These are phyloP conservation scores for Gari tellinella DNA, from an alignment of 2,888 invertebrate genomes.

Conservation along the genomic window DNA sequence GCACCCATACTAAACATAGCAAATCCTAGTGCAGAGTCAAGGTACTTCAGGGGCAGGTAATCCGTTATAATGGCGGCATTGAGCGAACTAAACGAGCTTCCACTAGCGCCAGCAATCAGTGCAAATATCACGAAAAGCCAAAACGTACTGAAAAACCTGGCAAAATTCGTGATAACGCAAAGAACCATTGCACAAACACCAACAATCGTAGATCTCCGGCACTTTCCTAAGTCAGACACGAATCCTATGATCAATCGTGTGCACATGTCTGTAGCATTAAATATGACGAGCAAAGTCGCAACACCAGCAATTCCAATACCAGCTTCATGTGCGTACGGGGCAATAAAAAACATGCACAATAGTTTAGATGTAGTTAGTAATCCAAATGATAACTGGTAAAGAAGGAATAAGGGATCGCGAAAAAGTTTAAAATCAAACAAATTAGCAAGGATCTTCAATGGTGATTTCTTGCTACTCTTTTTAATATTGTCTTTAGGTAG, in stretches of 20 bases:
- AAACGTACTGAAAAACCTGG: conserved; percentile 50
- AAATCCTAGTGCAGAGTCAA: conserved; percentile 58
- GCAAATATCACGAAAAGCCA: conserved; percentile 48
- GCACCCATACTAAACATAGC: not conserved
- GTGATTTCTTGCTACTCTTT: too few species aligned
- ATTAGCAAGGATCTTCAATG: too few species aligned
- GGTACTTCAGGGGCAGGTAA: conserved; percentile 57
- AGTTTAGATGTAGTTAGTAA: conserved; percentile 14
- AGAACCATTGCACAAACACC: conserved; percentile 27
- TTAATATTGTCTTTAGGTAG: too few species aligned
- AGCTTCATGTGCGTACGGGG: conserved; percentile 52
- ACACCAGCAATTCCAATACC: conserved; percentile 32
- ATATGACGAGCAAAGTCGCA: conserved; percentile 39
- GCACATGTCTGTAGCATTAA: conserved; percentile 42
- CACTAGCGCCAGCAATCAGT: conserved; percentile 56
- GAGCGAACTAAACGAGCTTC: conserved; percentile 60
- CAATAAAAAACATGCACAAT: conserved; percentile 28
- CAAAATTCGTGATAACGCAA: conserved; percentile 20
- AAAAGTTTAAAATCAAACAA: conserved; percentile 40
- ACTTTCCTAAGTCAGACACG: conserved; percentile 35
- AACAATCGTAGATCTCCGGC: conserved; percentile 33
- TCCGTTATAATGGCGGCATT: conserved; percentile 62
- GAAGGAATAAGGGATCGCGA: conserved; percentile 41
- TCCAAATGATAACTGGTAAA: conserved; percentile 28
- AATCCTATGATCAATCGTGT: conserved; percentile 42